A percentile compares a stretch with the other conserved stretches of the same genome.
Evolutionary conservation across 2,888 invertebrate species (phyloP).

Genomic region (Clunio marinus): DNA sequence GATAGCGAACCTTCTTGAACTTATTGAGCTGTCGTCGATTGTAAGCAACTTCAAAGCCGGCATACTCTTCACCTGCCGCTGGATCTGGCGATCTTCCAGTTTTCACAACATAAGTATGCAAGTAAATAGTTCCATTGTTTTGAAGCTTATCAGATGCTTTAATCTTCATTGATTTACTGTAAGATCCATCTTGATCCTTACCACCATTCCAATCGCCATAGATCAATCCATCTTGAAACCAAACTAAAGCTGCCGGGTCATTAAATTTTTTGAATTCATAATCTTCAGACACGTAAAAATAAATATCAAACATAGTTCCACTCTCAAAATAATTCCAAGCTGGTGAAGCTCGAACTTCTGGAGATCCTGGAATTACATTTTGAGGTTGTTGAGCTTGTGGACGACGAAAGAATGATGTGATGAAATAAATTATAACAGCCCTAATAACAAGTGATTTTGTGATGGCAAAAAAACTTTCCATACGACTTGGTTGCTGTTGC

Average conservation of each 20-base stretch:
- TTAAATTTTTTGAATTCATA: constrained; percentile 67
- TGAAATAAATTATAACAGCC: constrained; percentile 87
- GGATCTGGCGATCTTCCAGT: constrained; percentile 81
- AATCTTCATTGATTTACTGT: constrained; percentile 62
- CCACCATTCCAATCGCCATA: constrained; percentile 94
- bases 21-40: constrained; percentile 80
- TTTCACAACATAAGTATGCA: constrained; percentile 85
- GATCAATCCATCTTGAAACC: constrained; percentile 74
- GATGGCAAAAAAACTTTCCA: constrained; percentile 77
- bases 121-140: constrained; percentile 90
- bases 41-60: constrained; percentile 66
- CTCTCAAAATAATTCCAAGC: constrained; percentile 76
- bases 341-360: constrained; percentile 49
- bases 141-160: constrained; percentile 64
- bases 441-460: constrained; percentile 82
- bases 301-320: constrained; percentile 79
- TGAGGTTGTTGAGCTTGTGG: constrained; percentile 56
- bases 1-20: constrained; percentile 80
- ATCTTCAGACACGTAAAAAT: constrained; percentile 81
- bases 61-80: constrained; percentile 59
- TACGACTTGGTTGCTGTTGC: constrained; percentile 55
- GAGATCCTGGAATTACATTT: constrained; percentile 42
- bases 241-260: constrained; percentile 65
- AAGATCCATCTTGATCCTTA: constrained; percentile 71
- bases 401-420: constrained; percentile 82